Conservation (phyloP, 2,888 invertebrate species). For the Sinotaia quadrata region DNA sequence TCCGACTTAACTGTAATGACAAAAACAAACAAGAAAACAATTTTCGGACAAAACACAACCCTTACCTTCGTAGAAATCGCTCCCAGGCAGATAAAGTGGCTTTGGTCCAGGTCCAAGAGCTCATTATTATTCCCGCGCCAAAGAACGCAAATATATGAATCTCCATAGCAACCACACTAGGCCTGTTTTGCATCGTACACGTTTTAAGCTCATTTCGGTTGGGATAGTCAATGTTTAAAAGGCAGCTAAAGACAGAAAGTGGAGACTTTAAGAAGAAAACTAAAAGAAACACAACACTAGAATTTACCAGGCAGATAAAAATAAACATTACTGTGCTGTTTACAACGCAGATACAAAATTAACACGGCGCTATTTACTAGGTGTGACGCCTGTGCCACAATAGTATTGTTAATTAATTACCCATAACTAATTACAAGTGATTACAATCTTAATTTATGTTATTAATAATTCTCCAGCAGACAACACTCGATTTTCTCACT, state of each 20-base stretch:
- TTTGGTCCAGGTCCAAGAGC: conserved; percentile 94
- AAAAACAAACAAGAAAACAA: background rate
- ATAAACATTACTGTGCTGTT: too few relatives aligned
- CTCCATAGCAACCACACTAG: conserved; percentile 87
- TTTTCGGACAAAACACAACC: background rate
- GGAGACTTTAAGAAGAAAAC: too few relatives aligned
- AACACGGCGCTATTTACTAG: too few relatives aligned
- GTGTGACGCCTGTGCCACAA: too few relatives aligned
- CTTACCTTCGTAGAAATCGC: conserved; percentile 85
- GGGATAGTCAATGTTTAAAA: conserved; percentile 53
- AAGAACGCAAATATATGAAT: conserved; percentile 87
- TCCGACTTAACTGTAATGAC: background rate
- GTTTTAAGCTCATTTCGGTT: conserved; percentile 9
- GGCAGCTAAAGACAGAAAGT: conserved; percentile 59
- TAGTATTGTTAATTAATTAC: too few relatives aligned
- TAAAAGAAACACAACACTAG: too few relatives aligned
- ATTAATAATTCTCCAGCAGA: too few relatives aligned
- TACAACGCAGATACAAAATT: too few relatives aligned
- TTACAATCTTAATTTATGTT: too few relatives aligned
- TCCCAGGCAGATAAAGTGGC: conserved; percentile 89
- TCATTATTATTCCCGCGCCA: conserved; percentile 88
- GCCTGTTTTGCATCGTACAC: conserved; percentile 82
- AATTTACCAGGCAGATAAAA: too few relatives aligned
- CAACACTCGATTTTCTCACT: too few relatives aligned
- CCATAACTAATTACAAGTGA: too few relatives aligned